phyloP scores from a whole-genome alignment of 2,797 vertebrate species.

The Darevskia nairensis region DNA sequence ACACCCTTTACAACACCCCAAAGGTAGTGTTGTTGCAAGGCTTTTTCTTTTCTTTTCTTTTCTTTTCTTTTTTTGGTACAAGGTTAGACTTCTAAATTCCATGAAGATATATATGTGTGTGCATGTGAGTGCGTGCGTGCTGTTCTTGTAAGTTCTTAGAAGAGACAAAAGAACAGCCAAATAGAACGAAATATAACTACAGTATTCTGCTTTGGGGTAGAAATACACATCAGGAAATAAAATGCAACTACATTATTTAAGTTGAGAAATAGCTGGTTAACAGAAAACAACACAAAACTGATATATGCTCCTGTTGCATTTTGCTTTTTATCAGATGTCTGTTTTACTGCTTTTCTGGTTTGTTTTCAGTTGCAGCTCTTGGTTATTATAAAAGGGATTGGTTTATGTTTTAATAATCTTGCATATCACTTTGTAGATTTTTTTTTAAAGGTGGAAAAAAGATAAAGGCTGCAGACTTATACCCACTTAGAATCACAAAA shows the following conservation, averaged over 20 bases:
- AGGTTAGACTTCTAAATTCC: no score
- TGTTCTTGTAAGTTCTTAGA: neutral
- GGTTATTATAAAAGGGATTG: neutral
- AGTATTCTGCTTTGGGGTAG: no score
- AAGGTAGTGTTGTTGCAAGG: no score
- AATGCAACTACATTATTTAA: neutral
- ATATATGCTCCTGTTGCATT: neutral
- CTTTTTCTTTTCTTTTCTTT: no score
- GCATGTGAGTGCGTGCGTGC: accelerated
- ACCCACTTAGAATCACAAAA: neutral
- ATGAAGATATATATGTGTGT: no score
- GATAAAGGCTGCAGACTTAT: neutral
- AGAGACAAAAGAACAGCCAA: constrained; percentile 34
- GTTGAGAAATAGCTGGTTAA: neutral
- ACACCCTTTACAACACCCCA: no score
- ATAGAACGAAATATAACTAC: neutral
- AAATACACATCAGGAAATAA: neutral
- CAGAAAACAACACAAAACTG: neutral
- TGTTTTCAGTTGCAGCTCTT: neutral
- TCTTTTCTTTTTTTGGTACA: no score
- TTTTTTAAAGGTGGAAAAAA: no score
- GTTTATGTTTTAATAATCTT: neutral
- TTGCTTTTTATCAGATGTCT: neutral
- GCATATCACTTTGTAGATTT: neutral
- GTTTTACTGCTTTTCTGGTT: neutral